Evolutionary conservation across 2,113 vertebrate species (phyloP), one percentile per base, ranked within the genome.

Genomic region (Myotis davidii): DNA sequence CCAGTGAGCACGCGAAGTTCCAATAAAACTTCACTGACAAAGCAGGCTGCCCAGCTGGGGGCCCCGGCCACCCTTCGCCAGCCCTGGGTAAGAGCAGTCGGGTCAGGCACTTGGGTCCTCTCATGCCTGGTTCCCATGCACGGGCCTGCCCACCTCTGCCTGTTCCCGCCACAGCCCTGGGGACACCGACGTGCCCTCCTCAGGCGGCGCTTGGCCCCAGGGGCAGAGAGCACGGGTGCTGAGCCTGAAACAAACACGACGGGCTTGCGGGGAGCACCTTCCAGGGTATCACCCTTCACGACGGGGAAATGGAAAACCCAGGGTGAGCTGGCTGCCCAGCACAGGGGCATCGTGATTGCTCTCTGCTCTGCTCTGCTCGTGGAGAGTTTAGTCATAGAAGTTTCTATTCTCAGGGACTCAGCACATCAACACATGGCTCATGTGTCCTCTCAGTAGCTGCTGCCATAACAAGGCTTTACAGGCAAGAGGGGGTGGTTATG

Each of bases 391-490:
- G 90, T 95, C 96, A 96, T 1, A 10, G 54, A 5, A 27, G 72
- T 96, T 96, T 97, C 96, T 95, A 1, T 97, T 95, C 92, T 97
- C 85, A 7, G 90, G 88, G 95, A 79, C 90, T 65, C 72, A 61
- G 91, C 50, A 27, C 81, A 39, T 81, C 11, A n/a, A 16, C 29
- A 42, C 25, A 23, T 9, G 11, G 52, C 65, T 81, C 52, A 6
- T 45, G n/a, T 0, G 0, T 65, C 76, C 88, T 76, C 87, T 72
- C 6, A 84, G 69, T 59, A 83, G 39, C 70, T 61, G 69, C 48
- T 82, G 34, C 10, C 79, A 39, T 21, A 70, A 52, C 48, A 54
- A 76, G 39, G 3, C 73, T 85, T 89, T 85, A 79, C 73, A 76
- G 88, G 92, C 88, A 84, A 78, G 69, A 8, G 45, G 48, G 27